phyloP scores from a whole-genome alignment of 2,113 vertebrate species.

The Hemicordylus capensis region DNA sequence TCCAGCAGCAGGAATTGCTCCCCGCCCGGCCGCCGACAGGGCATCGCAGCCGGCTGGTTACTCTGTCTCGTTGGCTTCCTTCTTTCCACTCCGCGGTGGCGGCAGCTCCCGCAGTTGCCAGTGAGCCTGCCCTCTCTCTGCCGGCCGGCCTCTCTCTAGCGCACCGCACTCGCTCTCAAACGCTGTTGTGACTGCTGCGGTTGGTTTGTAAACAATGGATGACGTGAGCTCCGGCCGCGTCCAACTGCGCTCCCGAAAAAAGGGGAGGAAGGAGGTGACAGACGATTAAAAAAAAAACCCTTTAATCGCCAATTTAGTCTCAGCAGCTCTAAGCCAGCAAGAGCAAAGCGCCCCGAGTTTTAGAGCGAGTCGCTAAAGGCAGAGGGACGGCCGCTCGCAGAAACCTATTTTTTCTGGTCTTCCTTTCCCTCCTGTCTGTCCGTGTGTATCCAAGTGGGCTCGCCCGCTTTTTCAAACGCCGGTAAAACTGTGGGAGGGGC shows the following conservation, averaged over 20 bases:
- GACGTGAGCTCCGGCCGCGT: constrained; percentile 71
- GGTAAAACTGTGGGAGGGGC: constrained; percentile 1
- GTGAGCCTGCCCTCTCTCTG: constrained; percentile 37
- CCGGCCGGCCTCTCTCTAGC: neutral
- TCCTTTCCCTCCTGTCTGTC: neutral
- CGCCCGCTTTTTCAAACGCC: constrained; percentile 52
- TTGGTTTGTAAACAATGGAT: constrained; percentile 90
- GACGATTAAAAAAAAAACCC: neutral
- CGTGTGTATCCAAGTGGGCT: neutral
- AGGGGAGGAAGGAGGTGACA: neutral
- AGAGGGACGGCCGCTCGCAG: rapidly evolving
- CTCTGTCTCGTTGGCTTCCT: neutral
- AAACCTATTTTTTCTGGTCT: neutral
- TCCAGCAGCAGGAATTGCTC: constrained; percentile 86
- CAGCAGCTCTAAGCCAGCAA: rapidly evolving
- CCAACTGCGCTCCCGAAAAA: constrained; percentile 59
- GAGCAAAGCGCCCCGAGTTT: rapidly evolving
- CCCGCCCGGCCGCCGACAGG: constrained; percentile 78
- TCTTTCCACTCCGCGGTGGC: constrained; percentile 4
- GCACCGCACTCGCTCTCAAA: neutral
- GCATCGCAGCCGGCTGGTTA: constrained; percentile 71
- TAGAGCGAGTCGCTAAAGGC: neutral
- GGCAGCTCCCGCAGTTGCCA: constrained; percentile 49
- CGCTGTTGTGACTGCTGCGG: constrained; percentile 20
- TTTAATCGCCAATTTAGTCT: neutral